Base-by-base conservation (phyloP, 2,888 invertebrate genomes). In the Sussaba pulchella region DNA sequence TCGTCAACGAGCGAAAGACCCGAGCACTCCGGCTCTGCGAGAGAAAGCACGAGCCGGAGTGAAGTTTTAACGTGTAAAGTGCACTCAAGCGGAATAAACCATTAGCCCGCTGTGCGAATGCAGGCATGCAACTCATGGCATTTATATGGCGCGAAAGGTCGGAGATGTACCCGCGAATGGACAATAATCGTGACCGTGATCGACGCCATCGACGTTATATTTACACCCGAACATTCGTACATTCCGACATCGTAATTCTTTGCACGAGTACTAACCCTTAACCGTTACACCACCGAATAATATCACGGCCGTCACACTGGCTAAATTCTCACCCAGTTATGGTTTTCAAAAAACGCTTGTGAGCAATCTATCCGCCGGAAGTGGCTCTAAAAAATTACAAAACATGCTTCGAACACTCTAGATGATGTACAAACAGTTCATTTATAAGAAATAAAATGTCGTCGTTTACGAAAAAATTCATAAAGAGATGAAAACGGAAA, bases 31-130 rank as follows among this genome's bases (percentile, higher is more conserved):
- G 26, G 26, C 52, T 39, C 2, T 39, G 47, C 26, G 14, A 47
- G n/a, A 43, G 9, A 43, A 17, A 12, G 43, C n/a, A 10, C 24
- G 31, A 36, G 12, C 5, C 8, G 39, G 69, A 73, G 52, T 26
- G 24, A 24, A 26, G 41, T 63, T 69, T 66, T 47, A 61, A 43
- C 63, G 72, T 17, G 39, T 41, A 39, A n/a, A n/a, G n/a, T n/a
- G 61, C 50, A 64, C 52, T 50, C n/a, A 31, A 61, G 45, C 61
- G 63, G 50, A 63, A 73, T 50, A 45, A 45, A 24, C 26, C 43
- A 71, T 71, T 61, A 59, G 24, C 24, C 17, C 45, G 45, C 4
- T 59, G 26, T 61, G 39, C 52, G 41, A 67, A 67, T 41, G 52
- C 67, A 14, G 54, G 67, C 52, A 67, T 67, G n/a, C n/a, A n/a